Conservation (phyloP, 2,888 invertebrate species). For the Caenorhabditis macrosperma region DNA sequence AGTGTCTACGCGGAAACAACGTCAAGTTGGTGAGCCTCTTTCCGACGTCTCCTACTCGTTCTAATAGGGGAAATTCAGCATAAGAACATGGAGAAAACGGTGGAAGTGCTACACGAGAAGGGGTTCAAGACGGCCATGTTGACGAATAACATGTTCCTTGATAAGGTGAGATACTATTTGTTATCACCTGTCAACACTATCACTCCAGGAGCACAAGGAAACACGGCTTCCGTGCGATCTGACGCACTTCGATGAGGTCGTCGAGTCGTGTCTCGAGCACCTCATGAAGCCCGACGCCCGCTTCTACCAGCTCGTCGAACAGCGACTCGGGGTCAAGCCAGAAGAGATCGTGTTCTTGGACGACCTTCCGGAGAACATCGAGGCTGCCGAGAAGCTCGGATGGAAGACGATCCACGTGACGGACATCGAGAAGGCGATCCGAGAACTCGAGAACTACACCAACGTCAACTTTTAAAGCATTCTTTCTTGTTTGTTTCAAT, state of each 20-base stretch:
- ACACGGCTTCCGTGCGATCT: conserved; percentile 59
- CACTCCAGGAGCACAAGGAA: conserved; percentile 52
- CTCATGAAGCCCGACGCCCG: conserved; percentile 67
- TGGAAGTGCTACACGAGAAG: conserved; percentile 52
- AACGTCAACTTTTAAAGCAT: conserved; percentile 27
- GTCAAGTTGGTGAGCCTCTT: conserved; percentile 31
- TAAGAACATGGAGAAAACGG: conserved; percentile 48
- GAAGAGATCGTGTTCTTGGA: conserved; percentile 72
- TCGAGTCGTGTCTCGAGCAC: conserved; percentile 70
- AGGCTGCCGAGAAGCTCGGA: conserved; percentile 68
- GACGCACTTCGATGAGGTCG: conserved; percentile 68
- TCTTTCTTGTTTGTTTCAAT: not conserved
- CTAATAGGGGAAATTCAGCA: too few species aligned
- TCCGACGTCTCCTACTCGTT: not conserved
- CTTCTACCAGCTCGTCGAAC: conserved; percentile 63
- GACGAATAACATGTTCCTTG: conserved; percentile 72
- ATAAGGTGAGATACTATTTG: conserved; percentile 47
- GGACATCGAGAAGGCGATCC: conserved; percentile 41
- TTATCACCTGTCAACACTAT: not conserved
- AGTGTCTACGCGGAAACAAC: conserved; percentile 42
- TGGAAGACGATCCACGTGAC: conserved; percentile 67
- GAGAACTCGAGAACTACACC: conserved; percentile 23
- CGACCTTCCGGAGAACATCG: conserved; percentile 67
- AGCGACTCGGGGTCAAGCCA: conserved; percentile 49
- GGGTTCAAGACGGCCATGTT: conserved; percentile 71